phyloP scores from a whole-genome alignment of 2,113 vertebrate genomes.

The Istiophorus platypterus region DNA sequence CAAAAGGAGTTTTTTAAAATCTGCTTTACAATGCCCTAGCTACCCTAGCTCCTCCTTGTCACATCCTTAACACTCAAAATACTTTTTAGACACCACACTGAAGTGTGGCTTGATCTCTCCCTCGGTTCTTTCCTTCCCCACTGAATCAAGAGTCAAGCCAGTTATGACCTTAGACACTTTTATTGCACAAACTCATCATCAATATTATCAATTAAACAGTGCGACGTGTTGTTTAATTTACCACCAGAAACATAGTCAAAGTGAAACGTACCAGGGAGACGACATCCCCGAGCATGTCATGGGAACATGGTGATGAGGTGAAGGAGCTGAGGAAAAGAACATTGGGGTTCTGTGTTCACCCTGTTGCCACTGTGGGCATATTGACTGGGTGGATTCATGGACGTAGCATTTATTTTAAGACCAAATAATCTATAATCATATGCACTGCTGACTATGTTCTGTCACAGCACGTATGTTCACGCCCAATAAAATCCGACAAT shows the following conservation, averaged over 20 bases:
- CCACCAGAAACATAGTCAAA: not conserved
- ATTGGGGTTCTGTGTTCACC: not conserved
- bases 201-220: too few relatives aligned
- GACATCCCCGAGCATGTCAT: slow-evolving; percentile 2
- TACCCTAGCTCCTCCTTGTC: too few relatives aligned
- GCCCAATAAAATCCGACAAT: not conserved
- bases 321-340: slow-evolving; percentile 20
- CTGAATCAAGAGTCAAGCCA: too few relatives aligned
- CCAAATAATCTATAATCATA: not conserved
- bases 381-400: not conserved
- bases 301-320: slow-evolving; percentile 4
- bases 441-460: not conserved
- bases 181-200: too few relatives aligned
- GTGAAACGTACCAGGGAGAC: not conserved
- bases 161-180: too few relatives aligned
- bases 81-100: too few relatives aligned
- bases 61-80: too few relatives aligned
- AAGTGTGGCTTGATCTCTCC: too few relatives aligned
- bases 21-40: too few relatives aligned
- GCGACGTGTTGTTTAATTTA: too few relatives aligned
- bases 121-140: too few relatives aligned
- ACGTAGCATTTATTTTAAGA: not conserved
- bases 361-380: not conserved
- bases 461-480: not conserved
- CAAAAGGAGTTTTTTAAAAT: too few relatives aligned